phyloP scores from a whole-genome alignment of 2,888 invertebrate genomes.

The Pachydiplax longipennis region DNA sequence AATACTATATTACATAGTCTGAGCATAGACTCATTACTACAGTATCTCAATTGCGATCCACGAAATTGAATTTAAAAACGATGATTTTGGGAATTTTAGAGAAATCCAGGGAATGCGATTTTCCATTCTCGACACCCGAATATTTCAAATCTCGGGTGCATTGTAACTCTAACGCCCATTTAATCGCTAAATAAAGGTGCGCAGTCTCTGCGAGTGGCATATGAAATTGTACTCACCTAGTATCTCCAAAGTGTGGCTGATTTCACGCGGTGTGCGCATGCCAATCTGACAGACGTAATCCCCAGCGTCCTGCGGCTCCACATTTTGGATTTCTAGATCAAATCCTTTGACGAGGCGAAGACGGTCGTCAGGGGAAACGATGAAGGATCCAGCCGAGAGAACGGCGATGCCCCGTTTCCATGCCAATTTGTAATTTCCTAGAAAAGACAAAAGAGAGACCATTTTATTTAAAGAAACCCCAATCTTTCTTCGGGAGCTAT shows the following conservation, averaged over 20 bases:
- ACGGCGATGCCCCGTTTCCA: conserved; percentile 76
- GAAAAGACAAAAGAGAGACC: conserved; percentile 56
- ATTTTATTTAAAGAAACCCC: no score
- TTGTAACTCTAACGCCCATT: no score
- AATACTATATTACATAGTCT: no score
- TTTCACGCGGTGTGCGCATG: conserved; percentile 72
- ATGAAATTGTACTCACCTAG: conserved; percentile 58
- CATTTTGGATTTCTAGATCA: conserved; percentile 73
- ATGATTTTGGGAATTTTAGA: no score
- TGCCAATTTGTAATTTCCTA: conserved; percentile 70
- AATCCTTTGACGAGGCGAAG: conserved; percentile 74
- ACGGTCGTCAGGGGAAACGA: conserved; percentile 72
- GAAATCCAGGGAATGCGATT: background rate
- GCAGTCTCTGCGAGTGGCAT: no score
- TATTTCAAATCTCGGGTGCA: no score
- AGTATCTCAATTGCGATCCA: no score
- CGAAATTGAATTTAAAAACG: no score
- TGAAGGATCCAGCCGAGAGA: conserved; percentile 73
- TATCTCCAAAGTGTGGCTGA: conserved; percentile 77
- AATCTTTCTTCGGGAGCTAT: no score
- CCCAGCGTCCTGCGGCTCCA: conserved; percentile 74
- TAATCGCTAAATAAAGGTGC: no score
- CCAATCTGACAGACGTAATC: conserved; percentile 79
- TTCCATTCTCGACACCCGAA: background rate
- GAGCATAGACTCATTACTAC: no score